These are phyloP conservation scores for Formicarius rufipectus DNA, from an alignment of 2,113 vertebrate species.

Conservation along the genomic window DNA sequence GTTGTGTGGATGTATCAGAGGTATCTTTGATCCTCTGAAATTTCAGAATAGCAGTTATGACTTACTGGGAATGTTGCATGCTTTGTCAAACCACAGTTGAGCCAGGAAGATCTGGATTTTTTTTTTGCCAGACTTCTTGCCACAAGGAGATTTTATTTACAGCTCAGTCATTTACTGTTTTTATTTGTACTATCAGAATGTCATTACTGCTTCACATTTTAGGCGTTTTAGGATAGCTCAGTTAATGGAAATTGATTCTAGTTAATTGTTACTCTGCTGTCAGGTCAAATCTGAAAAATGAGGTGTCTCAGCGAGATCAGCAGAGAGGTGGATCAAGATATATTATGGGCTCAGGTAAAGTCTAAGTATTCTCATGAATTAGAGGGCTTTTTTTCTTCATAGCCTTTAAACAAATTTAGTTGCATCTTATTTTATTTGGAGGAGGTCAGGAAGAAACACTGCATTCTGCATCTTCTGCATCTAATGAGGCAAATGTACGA, in stretches of 20 bases:
- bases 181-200: neutral
- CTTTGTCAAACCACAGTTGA: neutral
- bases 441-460: neutral
- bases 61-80: neutral
- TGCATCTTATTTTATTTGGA: neutral
- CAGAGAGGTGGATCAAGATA: constrained; percentile 84
- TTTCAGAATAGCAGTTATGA: neutral
- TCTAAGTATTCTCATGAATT: neutral
- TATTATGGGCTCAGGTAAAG: constrained; percentile 90
- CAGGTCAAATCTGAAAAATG: constrained; percentile 84
- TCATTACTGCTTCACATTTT: neutral
- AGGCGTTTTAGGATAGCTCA: neutral
- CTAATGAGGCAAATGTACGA: neutral
- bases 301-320: constrained; percentile 75
- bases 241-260: neutral
- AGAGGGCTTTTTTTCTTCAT: neutral
- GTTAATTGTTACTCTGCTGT: neutral
- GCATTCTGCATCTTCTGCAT: neutral
- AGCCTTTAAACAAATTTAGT: neutral
- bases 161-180: neutral
- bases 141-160: neutral
- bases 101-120: neutral
- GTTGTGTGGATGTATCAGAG: neutral
- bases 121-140: neutral
- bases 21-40: neutral